Conservation (phyloP, 2,797 vertebrate species). For the Argentina silus region DNA sequence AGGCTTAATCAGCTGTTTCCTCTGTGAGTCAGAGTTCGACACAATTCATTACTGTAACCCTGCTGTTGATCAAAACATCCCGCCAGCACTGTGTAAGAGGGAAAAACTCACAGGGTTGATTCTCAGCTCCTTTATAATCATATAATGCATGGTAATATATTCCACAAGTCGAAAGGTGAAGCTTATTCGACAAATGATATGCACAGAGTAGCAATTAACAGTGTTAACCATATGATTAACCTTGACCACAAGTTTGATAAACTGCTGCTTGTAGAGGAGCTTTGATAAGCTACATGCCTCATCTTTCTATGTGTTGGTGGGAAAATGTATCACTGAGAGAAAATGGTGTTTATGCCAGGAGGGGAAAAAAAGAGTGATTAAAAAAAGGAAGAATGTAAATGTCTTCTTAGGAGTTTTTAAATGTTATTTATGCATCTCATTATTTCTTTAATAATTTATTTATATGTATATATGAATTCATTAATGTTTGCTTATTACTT, state of each 20-base stretch:
- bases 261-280: constrained; percentile 6
- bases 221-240: constrained; percentile 40
- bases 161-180: constrained; percentile 20
- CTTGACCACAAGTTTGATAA: constrained; percentile 29
- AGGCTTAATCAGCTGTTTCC: not conserved
- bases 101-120: not conserved
- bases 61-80: not conserved
- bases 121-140: constrained; percentile 8
- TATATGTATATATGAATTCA: too few relatives aligned
- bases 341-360: too few relatives aligned
- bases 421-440: too few relatives aligned
- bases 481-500: not conserved
- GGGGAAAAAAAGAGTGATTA: too few relatives aligned
- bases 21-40: not conserved
- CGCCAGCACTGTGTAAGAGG: not conserved
- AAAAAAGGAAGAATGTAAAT: too few relatives aligned
- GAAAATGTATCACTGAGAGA: too few relatives aligned
- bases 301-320: not conserved
- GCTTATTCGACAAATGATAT: constrained; percentile 31
- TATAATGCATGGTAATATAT: constrained; percentile 13
- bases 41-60: not conserved
- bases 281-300: not conserved
- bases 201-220: constrained; percentile 24
- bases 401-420: too few relatives aligned
- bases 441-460: too few relatives aligned